These are phyloP conservation scores for Thymallus thymallus DNA, from an alignment of 2,113 vertebrate species.

Conservation along the genomic window DNA sequence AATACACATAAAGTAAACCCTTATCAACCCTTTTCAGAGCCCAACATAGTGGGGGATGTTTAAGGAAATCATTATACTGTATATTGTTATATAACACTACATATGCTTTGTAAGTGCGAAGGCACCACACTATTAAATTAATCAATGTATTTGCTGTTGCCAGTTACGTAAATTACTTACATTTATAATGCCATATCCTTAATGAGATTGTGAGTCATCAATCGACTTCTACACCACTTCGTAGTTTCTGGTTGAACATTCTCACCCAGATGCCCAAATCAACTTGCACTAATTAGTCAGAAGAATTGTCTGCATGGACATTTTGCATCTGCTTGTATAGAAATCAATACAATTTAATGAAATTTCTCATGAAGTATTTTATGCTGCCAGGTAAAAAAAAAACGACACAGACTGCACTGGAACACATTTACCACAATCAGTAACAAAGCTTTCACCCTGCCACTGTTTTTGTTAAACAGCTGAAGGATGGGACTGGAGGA, in stretches of 20 bases:
- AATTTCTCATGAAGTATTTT: constrained; percentile 11
- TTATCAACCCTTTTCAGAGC: no score
- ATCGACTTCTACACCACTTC: background rate
- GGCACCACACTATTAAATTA: background rate
- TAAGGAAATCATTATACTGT: no score
- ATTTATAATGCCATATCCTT: background rate
- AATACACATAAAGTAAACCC: no score
- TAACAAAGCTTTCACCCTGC: no score
- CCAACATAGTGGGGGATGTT: no score
- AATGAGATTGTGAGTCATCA: background rate
- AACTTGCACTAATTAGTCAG: background rate
- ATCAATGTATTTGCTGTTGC: background rate
- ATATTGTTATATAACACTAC: no score
- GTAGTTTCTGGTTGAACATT: background rate
- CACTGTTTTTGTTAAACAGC: no score
- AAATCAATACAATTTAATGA: constrained; percentile 26
- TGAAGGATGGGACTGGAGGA: no score
- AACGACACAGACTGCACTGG: constrained; percentile 38
- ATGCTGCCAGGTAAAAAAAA: constrained; percentile 42
- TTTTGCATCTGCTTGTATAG: background rate
- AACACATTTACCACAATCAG: constrained; percentile 50
- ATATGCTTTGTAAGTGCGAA: background rate
- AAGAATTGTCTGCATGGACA: constrained; percentile 15
- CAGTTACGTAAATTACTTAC: background rate
- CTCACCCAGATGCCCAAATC: background rate